These are phyloP conservation scores for Crax fasciolata DNA, from an alignment of 2,797 vertebrate genomes.

Conservation along the genomic window DNA sequence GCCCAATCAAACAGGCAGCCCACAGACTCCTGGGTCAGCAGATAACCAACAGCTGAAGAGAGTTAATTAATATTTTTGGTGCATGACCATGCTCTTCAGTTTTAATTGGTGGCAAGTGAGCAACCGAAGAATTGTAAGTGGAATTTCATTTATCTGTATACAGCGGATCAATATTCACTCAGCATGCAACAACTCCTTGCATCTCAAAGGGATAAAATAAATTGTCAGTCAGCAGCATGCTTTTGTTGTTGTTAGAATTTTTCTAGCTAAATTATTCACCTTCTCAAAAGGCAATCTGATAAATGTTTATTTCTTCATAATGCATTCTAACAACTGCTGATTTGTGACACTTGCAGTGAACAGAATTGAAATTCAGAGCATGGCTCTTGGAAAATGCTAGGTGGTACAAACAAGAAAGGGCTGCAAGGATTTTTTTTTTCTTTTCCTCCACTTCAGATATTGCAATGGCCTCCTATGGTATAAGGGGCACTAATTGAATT, in stretches of 20 bases:
- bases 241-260: conserved; percentile 65
- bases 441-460: conserved; percentile 18
- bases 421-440: conserved; percentile 15
- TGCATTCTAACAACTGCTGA: conserved; percentile 74
- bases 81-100: conserved; percentile 43
- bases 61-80: conserved; percentile 56
- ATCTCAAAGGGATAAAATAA: conserved; percentile 77
- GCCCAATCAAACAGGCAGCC: neutral
- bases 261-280: conserved; percentile 77
- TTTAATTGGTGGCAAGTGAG: conserved; percentile 80
- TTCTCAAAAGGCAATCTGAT: conserved; percentile 81
- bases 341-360: conserved; percentile 65
- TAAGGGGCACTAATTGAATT: conserved; percentile 76
- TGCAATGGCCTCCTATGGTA: conserved; percentile 34
- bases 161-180: conserved; percentile 82
- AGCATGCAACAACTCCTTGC: conserved; percentile 60
- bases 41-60: neutral
- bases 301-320: conserved; percentile 84
- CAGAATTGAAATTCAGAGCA: conserved; percentile 68
- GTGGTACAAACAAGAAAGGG: neutral
- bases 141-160: conserved; percentile 79
- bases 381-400: neutral
- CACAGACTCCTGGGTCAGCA: neutral
- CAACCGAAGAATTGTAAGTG: conserved; percentile 73
- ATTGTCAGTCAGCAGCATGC: conserved; percentile 77